Conservation (phyloP, 2,113 vertebrate genomes). For the Crotalus viridis region DNA sequence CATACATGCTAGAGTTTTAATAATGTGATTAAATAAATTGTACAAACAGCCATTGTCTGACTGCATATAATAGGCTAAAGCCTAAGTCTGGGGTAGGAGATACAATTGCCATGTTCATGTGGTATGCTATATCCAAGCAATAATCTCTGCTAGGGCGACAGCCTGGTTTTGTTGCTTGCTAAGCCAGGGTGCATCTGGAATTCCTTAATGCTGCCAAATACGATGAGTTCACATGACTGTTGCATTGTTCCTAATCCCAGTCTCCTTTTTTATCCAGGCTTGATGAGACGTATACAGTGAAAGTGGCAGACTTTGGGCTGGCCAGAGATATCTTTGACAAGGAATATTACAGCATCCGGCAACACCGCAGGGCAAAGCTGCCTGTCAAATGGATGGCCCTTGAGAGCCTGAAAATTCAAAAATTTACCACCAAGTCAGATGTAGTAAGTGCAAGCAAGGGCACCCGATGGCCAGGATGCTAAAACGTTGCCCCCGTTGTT, state of each 20-base stretch:
- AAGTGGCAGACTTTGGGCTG: conserved; percentile 97
- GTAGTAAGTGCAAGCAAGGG: conserved; percentile 75
- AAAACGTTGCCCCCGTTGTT: not conserved
- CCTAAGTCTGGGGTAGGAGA: not conserved
- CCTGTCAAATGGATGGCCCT: conserved; percentile 98
- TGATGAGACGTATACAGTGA: conserved; percentile 89
- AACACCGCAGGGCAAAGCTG: conserved; percentile 83
- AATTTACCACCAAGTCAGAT: conserved; percentile 94
- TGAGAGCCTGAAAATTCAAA: conserved; percentile 94
- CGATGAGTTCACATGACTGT: not conserved
- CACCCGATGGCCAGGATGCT: not conserved
- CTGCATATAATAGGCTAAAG: not conserved
- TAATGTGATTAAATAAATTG: not conserved
- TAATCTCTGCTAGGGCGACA: not conserved
- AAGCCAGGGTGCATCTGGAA: not conserved
- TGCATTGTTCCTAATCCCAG: not conserved
- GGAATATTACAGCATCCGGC: conserved; percentile 91
- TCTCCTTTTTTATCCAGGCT: conserved; percentile 70
- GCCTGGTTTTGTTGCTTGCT: not conserved
- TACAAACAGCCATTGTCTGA: not conserved
- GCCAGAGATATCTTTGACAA: conserved; percentile 91
- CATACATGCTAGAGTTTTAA: not conserved
- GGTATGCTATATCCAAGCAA: not conserved
- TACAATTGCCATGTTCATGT: not conserved
- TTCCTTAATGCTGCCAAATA: not conserved